Base-by-base conservation (phyloP, 2,113 vertebrate genomes). In the Alouatta palliata region DNA sequence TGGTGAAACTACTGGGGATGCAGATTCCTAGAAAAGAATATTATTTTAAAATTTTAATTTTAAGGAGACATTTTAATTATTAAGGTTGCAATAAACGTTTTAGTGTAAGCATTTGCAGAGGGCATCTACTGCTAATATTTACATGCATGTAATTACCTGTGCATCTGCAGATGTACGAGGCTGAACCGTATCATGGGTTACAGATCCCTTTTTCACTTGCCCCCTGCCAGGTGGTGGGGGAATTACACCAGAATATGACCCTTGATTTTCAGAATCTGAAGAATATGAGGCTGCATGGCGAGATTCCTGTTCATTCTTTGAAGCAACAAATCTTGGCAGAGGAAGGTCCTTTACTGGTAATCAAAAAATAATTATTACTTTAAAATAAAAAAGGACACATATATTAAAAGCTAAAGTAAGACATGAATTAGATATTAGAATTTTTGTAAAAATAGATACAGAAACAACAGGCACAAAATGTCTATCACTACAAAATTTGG, bases 1-100 rank as follows among this genome's bases (percentile, higher is more conserved):
- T 79, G 99, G 99, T 30, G 99, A 99, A 97, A 99, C 99, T 94
- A 99, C 99, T 25, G 99, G 99, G 96, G 99, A 99, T 35, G 99
- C 99, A 37, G 99, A 99, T 88, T 99, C 99, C 99, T 99, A 97
- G 61, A 58, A 96, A 94, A 98, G 96, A 98, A 96, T n/a, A 47
- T 30, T 21, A 97, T 96, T 98, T 95, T 54, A 92, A 96, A 92
- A 79, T 88, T 66, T 93, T 56, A 66, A 68, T 89, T 93, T 91
- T 54, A 81, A 73, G 81, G 43, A 70, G 54, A 12, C 43, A 64
- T 66, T 76, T 92, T 76, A 58, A 88, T 70, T 75, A 93, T 43
- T 70, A 76, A 64, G 19, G 35, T 16, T 49, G 35, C 58, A 91
- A 32, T 77, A 86, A 70, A 58, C 80, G 19, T 49, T 70, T 85